These are phyloP conservation scores for Drosophila phalerata DNA, from an alignment of 2,888 invertebrate species.

Conservation along the genomic window DNA sequence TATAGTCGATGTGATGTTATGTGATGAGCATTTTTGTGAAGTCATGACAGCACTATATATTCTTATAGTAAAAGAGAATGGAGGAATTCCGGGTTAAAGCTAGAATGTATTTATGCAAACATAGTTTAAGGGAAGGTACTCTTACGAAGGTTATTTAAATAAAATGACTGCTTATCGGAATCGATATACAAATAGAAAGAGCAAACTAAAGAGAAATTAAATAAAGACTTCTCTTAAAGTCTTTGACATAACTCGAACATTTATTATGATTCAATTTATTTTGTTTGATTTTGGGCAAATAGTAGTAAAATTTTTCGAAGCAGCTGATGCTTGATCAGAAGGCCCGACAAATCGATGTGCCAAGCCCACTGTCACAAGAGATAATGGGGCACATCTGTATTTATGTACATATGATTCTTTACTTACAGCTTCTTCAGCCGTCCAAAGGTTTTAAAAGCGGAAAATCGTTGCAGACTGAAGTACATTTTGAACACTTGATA, in stretches of 20 bases:
- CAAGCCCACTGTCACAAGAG: constrained; percentile 20
- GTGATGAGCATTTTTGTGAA: constrained; percentile 28
- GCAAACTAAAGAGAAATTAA: neutral
- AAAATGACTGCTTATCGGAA: neutral
- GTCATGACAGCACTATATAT: constrained; percentile 2
- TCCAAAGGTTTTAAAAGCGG: constrained; percentile 48
- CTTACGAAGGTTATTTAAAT: neutral
- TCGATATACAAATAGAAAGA: neutral
- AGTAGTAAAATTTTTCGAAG: constrained; percentile 16
- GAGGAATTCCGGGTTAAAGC: no score
- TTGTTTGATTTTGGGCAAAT: neutral
- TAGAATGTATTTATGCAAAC: no score
- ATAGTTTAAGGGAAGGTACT: no score
- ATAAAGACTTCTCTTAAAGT: neutral
- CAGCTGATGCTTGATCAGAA: constrained; percentile 25
- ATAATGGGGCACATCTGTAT: constrained; percentile 7
- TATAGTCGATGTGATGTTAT: constrained; percentile 31
- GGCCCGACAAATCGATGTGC: neutral
- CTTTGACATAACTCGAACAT: neutral
- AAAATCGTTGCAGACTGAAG: constrained; percentile 34
- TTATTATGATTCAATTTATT: neutral
- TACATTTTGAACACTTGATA: constrained; percentile 45
- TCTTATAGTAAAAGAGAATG: neutral
- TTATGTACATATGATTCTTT: constrained; percentile 1
- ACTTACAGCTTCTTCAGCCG: constrained; percentile 51